These are phyloP conservation scores for Drosophila sproati DNA, from an alignment of 1,140 invertebrate species.

Conservation along the genomic window DNA sequence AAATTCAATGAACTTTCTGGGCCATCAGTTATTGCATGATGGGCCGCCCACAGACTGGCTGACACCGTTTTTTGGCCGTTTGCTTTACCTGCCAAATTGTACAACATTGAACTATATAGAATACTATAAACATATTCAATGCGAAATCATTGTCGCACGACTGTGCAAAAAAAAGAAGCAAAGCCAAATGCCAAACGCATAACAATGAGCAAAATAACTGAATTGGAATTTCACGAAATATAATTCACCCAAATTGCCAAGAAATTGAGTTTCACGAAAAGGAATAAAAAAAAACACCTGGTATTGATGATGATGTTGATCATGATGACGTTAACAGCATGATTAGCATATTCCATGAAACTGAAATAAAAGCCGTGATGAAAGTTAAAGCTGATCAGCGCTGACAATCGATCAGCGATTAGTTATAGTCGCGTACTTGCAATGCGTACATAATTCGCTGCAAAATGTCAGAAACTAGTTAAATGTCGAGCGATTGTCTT, in stretches of 20 bases:
- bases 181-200: conserved; percentile 58
- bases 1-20: conserved; percentile 65
- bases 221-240: conserved; percentile 52
- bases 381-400: conserved; percentile 25
- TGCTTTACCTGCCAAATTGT: conserved; percentile 38
- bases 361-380: conserved; percentile 13
- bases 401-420: conserved; percentile 35
- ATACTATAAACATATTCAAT: conserved; percentile 51
- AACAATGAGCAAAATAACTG: conserved; percentile 36
- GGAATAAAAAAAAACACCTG: conserved; percentile 28
- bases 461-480: conserved; percentile 58
- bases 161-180: conserved; percentile 24
- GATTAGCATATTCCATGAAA: conserved; percentile 38
- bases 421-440: conserved; percentile 30
- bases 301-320: background rate
- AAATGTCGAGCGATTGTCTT: conserved; percentile 7
- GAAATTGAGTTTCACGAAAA: conserved; percentile 35
- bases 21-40: conserved; percentile 28
- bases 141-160: conserved; percentile 66
- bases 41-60: conserved; percentile 49
- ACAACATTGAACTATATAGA: conserved; percentile 73
- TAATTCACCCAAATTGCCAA: conserved; percentile 37
- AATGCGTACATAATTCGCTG: conserved; percentile 38
- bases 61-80: conserved; percentile 44
- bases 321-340: conserved; percentile 21